Percentiles rank a stretch among this genome's conserved stretches.
phyloP scores from a whole-genome alignment of 2,797 vertebrate species.

The Sebastes baramenuke region DNA sequence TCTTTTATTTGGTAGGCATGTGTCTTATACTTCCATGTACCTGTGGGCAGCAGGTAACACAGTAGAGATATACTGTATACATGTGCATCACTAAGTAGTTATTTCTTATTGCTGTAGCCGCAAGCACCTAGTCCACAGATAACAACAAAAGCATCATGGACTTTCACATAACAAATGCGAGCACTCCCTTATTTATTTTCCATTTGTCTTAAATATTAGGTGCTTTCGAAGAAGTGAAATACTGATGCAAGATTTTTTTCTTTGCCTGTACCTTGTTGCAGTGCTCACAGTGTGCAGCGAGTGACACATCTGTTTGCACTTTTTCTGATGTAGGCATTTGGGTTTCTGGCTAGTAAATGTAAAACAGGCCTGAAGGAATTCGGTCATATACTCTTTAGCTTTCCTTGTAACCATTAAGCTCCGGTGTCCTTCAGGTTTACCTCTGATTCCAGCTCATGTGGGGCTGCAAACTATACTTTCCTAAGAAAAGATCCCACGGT shows the following conservation, averaged over 20 bases:
- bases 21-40: neutral
- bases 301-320: constrained; percentile 76
- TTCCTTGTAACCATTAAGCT: constrained; percentile 37
- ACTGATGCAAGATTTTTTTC: neutral
- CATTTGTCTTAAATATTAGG: neutral
- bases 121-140: neutral
- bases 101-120: neutral
- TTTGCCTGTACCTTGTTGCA: constrained; percentile 27
- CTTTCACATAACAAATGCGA: neutral
- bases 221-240: neutral
- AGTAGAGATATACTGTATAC: neutral
- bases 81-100: neutral
- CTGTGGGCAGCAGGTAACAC: constrained; percentile 2
- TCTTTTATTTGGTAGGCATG: neutral
- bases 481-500: neutral
- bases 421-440: constrained; percentile 7
- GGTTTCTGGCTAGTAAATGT: constrained; percentile 57
- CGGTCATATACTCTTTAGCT: constrained; percentile 25
- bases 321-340: constrained; percentile 45
- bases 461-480: neutral
- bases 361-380: constrained; percentile 56
- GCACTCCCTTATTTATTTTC: neutral
- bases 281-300: constrained; percentile 38
- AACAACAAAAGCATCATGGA: neutral
- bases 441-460: constrained; percentile 19